A percentile compares a stretch with the other conserved stretches of the same genome.
Conservation (phyloP, 2,113 vertebrate genomes). For the Sarotherodon lohbergeri region DNA sequence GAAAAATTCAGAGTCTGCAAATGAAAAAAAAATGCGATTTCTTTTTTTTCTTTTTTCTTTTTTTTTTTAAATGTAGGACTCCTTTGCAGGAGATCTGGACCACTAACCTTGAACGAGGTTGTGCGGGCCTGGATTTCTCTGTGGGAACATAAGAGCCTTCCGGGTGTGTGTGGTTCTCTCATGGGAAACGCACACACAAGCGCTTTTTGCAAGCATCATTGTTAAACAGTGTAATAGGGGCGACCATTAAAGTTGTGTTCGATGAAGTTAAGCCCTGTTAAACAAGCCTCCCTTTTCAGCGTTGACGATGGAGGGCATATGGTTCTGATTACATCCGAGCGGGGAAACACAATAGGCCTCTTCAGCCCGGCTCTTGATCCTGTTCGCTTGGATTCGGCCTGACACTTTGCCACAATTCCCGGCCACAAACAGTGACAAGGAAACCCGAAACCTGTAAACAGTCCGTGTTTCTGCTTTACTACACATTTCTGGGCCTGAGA, state of each 20-base stretch:
- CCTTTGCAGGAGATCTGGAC: neutral
- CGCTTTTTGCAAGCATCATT: slow-evolving; percentile 49
- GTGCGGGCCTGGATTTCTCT: neutral
- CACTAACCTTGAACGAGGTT: neutral
- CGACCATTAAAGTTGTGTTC: slow-evolving; percentile 69
- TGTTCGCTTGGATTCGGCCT: slow-evolving; percentile 64
- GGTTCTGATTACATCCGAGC: slow-evolving; percentile 62
- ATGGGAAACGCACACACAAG: neutral
- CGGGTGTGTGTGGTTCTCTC: slow-evolving; percentile 1
- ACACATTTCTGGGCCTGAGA: slow-evolving; percentile 46
- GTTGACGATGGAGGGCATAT: slow-evolving; percentile 52
- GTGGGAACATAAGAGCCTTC: neutral
- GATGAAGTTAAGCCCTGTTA: slow-evolving; percentile 60
- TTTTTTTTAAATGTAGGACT: neutral
- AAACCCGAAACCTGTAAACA: slow-evolving; percentile 68
- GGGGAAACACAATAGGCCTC: slow-evolving; percentile 67
- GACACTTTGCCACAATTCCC: slow-evolving; percentile 67
- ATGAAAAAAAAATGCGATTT: neutral
- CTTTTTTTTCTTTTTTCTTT: rapidly evolving
- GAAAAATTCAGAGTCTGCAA: neutral
- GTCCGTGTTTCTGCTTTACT: slow-evolving; percentile 63
- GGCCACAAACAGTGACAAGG: slow-evolving; percentile 65
- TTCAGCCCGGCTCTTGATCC: slow-evolving; percentile 60
- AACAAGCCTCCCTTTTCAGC: slow-evolving; percentile 38
- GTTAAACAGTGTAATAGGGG: slow-evolving; percentile 61